Conservation (phyloP, 1,140 invertebrate species). For the Drosophila dunni region DNA sequence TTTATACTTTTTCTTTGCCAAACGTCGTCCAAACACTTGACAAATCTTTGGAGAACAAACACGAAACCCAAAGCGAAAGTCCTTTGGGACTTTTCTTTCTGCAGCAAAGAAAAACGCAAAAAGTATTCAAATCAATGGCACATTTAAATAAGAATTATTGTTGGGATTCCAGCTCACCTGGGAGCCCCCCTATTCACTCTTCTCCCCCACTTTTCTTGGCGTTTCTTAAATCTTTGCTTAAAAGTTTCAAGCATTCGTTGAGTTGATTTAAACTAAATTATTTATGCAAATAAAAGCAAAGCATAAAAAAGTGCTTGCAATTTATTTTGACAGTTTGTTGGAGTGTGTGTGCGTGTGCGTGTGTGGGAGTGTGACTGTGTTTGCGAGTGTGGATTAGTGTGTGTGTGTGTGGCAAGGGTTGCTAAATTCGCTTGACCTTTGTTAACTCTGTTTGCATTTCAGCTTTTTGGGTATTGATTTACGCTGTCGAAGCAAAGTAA, state of each 20-base stretch:
- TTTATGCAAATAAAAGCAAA: constrained; percentile 75
- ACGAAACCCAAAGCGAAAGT: constrained; percentile 37
- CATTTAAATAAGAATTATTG: constrained; percentile 77
- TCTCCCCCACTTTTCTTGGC: neutral
- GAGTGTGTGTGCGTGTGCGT: constrained; percentile 14
- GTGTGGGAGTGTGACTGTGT: constrained; percentile 6
- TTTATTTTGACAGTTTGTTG: constrained; percentile 60
- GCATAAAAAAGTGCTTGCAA: constrained; percentile 63
- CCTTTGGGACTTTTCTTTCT: constrained; percentile 43
- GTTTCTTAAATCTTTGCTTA: constrained; percentile 35
- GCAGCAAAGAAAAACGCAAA: constrained; percentile 37
- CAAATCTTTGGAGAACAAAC: constrained; percentile 32
- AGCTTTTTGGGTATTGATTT: constrained; percentile 62
- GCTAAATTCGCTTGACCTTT: constrained; percentile 60
- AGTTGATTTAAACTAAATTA: constrained; percentile 81
- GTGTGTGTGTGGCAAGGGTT: constrained; percentile 52
- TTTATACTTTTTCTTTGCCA: neutral
- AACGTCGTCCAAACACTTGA: constrained; percentile 34
- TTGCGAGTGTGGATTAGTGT: constrained; percentile 5
- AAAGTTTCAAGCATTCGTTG: constrained; percentile 54
- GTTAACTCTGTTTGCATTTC: constrained; percentile 64
- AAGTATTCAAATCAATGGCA: constrained; percentile 70
- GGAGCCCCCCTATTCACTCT: constrained; percentile 18
- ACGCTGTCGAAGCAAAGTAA: constrained; percentile 30
- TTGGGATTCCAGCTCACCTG: constrained; percentile 46